These are phyloP conservation scores for Sakesphorus luctuosus DNA, from an alignment of 2,113 vertebrate genomes.

Conservation along the genomic window DNA sequence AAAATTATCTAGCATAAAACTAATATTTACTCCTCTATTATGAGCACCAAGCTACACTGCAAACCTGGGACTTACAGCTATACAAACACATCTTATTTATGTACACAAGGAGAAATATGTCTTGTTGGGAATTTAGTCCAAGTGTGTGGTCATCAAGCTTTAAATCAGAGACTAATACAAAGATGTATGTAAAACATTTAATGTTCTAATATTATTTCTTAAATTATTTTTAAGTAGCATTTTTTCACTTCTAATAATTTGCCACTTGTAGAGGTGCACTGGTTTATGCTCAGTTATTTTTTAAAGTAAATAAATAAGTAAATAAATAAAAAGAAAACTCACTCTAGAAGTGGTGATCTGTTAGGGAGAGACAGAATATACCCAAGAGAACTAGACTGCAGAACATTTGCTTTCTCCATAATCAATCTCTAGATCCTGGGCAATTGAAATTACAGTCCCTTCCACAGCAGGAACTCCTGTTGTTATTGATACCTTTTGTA, in stretches of 20 bases:
- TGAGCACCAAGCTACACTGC: background rate
- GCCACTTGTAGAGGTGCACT: background rate
- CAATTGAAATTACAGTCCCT: constrained; percentile 23
- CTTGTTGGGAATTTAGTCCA: constrained; percentile 27
- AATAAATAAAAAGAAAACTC: constrained; percentile 18
- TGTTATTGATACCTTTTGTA: constrained; percentile 56
- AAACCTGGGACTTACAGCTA: constrained; percentile 62
- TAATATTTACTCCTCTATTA: constrained; percentile 76
- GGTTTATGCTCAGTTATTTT: background rate
- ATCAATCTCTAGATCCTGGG: constrained; percentile 35
- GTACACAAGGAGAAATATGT: constrained; percentile 13
- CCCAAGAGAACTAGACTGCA: background rate
- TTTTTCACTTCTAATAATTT: background rate
- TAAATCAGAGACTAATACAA: constrained; percentile 56
- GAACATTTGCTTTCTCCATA: background rate
- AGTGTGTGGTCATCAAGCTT: constrained; percentile 47
- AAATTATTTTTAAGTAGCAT: background rate
- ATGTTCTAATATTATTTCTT: constrained; percentile 9
- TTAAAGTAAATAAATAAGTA: constrained; percentile 8
- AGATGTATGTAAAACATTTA: background rate
- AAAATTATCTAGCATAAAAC: constrained; percentile 70
- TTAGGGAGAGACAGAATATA: constrained; percentile 1
- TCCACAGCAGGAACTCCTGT: constrained; percentile 36
- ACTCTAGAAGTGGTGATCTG: background rate
- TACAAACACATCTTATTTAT: constrained; percentile 58